Evolutionary conservation across 1,140 invertebrate species (phyloP).

Genomic region (Gonioctena quinquepunctata): DNA sequence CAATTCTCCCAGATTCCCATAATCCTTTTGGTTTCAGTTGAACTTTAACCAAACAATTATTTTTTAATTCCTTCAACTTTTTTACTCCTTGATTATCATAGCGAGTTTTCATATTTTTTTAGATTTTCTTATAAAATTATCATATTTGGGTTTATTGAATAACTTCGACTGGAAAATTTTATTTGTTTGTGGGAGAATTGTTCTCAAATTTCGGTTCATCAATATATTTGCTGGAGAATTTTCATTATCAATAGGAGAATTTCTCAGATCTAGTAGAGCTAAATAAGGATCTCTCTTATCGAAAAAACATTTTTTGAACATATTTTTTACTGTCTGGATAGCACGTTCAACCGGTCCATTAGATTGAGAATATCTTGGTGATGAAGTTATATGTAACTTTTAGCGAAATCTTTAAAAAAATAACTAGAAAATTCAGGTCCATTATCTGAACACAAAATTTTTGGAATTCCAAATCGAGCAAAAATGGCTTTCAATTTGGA

Average conservation of each 20-base stretch:
- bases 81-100: background rate
- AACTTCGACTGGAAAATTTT: background rate
- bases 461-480: slow-evolving; percentile 13
- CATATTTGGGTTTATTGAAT: background rate
- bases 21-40: too few relatives aligned
- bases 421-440: background rate
- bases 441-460: background rate
- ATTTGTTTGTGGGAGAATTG: background rate
- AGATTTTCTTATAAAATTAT: too few relatives aligned
- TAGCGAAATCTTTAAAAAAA: background rate
- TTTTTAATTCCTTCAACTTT: too few relatives aligned
- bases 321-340: background rate
- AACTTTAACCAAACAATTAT: background rate
- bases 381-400: background rate
- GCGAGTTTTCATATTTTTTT: too few relatives aligned
- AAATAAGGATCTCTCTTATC: background rate
- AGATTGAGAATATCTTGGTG: background rate
- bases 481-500: slow-evolving; percentile 41
- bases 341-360: background rate
- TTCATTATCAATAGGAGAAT: background rate
- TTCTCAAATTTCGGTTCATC: background rate
- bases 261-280: background rate
- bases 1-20: too few relatives aligned
- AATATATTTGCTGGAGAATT: background rate
- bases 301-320: background rate